Base-by-base conservation (phyloP, 2,113 vertebrate genomes). In the Stictonetta naevosa region DNA sequence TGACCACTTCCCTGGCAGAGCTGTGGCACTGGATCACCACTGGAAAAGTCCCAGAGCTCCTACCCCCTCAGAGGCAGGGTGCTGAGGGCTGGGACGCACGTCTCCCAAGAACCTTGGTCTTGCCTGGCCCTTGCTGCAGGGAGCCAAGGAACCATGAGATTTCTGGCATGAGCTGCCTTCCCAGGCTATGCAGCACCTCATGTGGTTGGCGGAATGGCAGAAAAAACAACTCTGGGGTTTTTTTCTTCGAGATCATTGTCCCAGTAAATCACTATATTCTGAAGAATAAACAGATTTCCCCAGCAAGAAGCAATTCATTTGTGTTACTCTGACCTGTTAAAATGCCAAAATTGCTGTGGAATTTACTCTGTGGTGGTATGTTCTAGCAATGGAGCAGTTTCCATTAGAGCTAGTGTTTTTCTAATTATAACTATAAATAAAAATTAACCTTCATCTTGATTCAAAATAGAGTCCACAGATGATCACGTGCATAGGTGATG, bases 371-470 rank as follows among this genome's bases (percentile, higher is more conserved):
- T 66, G 55, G 59, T 84, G 87, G 92, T 71, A 85, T 0, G 0
- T 89, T 93, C 44, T 31, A 86, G 78, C 63, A 58, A 29, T 46
- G 62, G 84, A 86, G 76, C 76, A 62, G 34, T 31, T 71, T 95
- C 83, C 73, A 77, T 92, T 92, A 93, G 66, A 59, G 66, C 64
- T 75, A 90, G 84, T 80, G 56, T 90, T 92, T 91, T 95, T 69
- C 74, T 95, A 92, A 56, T 88, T 96, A 93, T 74, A 69, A 63
- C 73, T 91, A 88, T 90, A 95, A 95, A 95, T 90, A 95, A 92
- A 89, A 78, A 59, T 84, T 92, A 95, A 88, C 73, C 68, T 73
- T 60, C 63, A 38, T 79, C 22, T n/a, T 2, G 19, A 81, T 91
- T 95, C 50, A 92, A 90, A 97, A 90, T 66, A 56, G 83, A 80